Conservation (phyloP, 2,797 vertebrate genomes). For the Spinus olivaceus region DNA sequence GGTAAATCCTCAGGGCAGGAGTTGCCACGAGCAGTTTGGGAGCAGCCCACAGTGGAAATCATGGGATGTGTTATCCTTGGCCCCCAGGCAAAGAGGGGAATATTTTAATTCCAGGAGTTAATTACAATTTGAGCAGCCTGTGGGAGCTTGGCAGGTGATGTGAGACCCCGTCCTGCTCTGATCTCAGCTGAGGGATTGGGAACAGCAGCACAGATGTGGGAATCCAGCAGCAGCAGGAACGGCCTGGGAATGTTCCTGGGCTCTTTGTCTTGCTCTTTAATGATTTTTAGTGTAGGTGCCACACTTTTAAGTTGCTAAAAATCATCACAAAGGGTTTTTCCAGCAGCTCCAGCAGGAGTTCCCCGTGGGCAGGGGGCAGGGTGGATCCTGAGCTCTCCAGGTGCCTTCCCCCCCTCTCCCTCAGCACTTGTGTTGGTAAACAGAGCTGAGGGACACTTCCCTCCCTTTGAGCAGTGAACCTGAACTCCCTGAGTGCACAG, state of each 20-base stretch:
- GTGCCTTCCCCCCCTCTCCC: not conserved
- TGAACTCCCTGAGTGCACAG: not conserved
- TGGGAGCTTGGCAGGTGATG: not conserved
- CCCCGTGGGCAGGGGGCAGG: fast-evolving
- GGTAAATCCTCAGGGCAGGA: not conserved
- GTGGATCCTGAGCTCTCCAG: not conserved
- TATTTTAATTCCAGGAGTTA: constrained; percentile 21
- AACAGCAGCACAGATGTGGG: not conserved
- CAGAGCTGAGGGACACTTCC: not conserved
- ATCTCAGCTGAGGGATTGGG: not conserved
- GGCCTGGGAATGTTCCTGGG: not conserved
- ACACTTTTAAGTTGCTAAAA: not conserved
- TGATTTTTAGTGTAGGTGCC: not conserved
- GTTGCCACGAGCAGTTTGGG: not conserved
- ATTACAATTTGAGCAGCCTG: constrained; percentile 12
- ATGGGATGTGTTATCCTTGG: not conserved
- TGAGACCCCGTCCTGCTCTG: not conserved
- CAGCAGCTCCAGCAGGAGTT: not conserved
- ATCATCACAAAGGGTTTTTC: not conserved
- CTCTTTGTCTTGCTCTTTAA: not conserved
- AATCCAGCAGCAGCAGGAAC: not conserved
- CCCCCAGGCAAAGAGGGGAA: not conserved
- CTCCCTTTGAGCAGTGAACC: constrained; percentile 29
- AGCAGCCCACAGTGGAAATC: not conserved
- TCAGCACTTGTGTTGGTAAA: not conserved